Evolutionary conservation across 2,888 invertebrate species (phyloP).

Genomic region (Oligia strigilis): DNA sequence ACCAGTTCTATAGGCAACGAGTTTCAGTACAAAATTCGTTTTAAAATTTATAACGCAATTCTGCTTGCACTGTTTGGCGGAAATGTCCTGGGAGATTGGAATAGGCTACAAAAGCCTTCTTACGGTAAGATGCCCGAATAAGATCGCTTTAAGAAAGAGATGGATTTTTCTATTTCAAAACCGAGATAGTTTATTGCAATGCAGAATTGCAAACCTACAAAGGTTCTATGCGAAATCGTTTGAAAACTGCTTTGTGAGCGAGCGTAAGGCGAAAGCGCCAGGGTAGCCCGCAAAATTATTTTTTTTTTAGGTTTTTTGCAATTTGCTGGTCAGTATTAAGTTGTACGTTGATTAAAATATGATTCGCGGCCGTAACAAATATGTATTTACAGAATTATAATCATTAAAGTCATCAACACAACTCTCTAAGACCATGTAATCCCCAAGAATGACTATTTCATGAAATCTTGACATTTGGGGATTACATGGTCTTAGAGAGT

Average conservation of each 20-base stretch:
- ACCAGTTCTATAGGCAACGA: neutral
- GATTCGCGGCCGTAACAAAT: no score
- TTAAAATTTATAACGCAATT: neutral
- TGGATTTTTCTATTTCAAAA: slow-evolving; percentile 13
- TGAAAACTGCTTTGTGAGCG: neutral
- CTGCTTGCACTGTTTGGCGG: neutral
- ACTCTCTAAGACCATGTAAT: no score
- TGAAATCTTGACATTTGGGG: no score
- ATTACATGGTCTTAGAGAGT: no score
- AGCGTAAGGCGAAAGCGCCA: neutral
- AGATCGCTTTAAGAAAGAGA: slow-evolving; percentile 32
- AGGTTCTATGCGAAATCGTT: slow-evolving; percentile 20
- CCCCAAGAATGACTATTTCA: no score
- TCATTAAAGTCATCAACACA: no score
- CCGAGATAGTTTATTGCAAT: slow-evolving; percentile 15
- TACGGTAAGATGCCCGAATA: slow-evolving; percentile 52
- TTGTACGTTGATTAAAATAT: no score
- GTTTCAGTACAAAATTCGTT: slow-evolving; percentile 27
- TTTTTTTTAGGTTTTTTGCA: no score
- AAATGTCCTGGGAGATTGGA: neutral
- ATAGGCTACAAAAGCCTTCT: slow-evolving; percentile 43
- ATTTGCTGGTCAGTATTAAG: no score
- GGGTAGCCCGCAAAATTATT: no score
- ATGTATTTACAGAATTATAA: no score
- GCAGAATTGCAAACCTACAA: slow-evolving; percentile 6